Conservation (phyloP, 2,888 invertebrate genomes). For the Eupithecia dodoneata region DNA sequence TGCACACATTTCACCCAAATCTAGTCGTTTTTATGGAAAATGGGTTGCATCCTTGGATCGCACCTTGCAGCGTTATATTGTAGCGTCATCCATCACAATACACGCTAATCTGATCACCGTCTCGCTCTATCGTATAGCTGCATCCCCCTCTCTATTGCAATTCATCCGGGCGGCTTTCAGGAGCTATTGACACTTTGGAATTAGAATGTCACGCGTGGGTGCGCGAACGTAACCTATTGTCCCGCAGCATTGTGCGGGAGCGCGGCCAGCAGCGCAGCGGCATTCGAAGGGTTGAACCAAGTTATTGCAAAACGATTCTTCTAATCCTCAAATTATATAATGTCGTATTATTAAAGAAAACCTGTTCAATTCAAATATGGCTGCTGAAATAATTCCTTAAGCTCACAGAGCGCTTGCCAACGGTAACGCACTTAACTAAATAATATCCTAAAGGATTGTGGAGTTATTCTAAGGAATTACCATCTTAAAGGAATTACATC, state of each 20-base stretch:
- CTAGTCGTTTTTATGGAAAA: slow-evolving; percentile 73
- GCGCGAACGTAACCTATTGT: slow-evolving; percentile 75
- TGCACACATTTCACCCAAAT: slow-evolving; percentile 67
- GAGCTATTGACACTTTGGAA: slow-evolving; percentile 76
- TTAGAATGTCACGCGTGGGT: slow-evolving; percentile 80
- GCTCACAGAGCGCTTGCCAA: slow-evolving; percentile 28
- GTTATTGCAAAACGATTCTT: slow-evolving; percentile 9
- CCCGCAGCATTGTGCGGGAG: slow-evolving; percentile 53
- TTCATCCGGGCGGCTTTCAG: slow-evolving; percentile 67
- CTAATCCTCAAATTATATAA: slow-evolving; percentile 7
- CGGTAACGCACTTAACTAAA: slow-evolving; percentile 31
- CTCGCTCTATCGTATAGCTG: slow-evolving; percentile 54
- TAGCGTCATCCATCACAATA: slow-evolving; percentile 70
- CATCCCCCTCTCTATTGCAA: slow-evolving; percentile 67
- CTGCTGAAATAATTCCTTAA: slow-evolving; percentile 28
- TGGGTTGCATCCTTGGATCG: slow-evolving; percentile 74
- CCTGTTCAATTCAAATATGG: slow-evolving; percentile 32
- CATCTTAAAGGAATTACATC: slow-evolving; percentile 65
- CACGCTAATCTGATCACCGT: slow-evolving; percentile 65
- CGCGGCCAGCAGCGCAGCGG: slow-evolving; percentile 56
- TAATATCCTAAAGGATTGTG: slow-evolving; percentile 30
- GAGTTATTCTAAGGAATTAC: slow-evolving; percentile 63
- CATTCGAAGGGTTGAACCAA: slow-evolving; percentile 57
- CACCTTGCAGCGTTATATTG: slow-evolving; percentile 75
- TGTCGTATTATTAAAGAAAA: slow-evolving; percentile 18